Evolutionary conservation across 2,113 vertebrate species (phyloP).

Genomic region (Terrapene triunguis): DNA sequence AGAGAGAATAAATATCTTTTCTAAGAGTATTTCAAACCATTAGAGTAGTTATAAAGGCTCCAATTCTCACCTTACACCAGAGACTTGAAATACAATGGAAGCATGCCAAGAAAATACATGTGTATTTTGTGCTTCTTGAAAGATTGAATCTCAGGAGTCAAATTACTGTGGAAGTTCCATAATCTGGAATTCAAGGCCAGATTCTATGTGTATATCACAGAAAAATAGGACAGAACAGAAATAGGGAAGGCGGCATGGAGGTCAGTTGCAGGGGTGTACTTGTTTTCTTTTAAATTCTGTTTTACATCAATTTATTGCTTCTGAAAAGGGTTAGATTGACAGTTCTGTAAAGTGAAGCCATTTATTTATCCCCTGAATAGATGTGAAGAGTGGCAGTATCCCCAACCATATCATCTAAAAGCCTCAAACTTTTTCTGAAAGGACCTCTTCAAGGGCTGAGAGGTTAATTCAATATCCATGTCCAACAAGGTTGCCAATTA

Average conservation of each 20-base stretch:
- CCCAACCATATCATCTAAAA: background rate
- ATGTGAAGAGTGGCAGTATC: background rate
- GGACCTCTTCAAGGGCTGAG: background rate
- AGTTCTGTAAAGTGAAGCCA: background rate
- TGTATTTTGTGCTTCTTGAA: background rate
- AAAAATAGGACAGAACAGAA: background rate
- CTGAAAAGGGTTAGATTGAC: background rate
- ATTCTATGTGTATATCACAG: background rate
- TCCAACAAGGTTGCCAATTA: background rate
- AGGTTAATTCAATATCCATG: background rate
- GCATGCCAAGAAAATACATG: background rate
- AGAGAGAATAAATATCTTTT: background rate
- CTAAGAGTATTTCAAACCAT: background rate
- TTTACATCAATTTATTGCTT: background rate
- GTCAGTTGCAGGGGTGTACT: background rate
- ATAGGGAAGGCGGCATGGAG: background rate
- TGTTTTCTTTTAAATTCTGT: accelerated
- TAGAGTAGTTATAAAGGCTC: background rate
- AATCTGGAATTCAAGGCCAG: background rate
- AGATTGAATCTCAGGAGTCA: background rate
- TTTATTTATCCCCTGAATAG: background rate
- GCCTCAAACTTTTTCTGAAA: background rate
- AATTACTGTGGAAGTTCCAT: background rate
- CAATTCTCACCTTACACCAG: background rate
- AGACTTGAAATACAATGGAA: background rate